Evolutionary conservation across 2,113 vertebrate species (phyloP), one percentile per base, ranked within the genome.

Genomic region (Eulacestoma nigropectus): DNA sequence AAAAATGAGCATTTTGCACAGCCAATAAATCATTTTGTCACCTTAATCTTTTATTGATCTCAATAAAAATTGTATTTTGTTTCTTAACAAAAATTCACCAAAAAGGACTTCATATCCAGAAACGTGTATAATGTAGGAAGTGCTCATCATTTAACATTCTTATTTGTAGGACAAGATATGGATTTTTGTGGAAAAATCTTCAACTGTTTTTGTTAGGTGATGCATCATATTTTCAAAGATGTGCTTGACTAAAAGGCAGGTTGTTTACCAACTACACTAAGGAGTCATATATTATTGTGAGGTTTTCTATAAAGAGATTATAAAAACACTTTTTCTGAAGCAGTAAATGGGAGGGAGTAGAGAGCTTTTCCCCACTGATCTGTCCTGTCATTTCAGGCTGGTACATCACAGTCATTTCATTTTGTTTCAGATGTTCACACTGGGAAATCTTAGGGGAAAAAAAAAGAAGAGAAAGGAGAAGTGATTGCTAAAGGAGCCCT

Each of bases 11-110:
- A 84, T 97, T 89, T 95, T 79, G 67, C 91, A 59, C 46, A 95
- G 95, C 95, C 39, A 5, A 98, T 98, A 98, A 98, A 98, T 98
- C 98, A 98, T 89, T 97, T 97, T 98, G 98, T 98, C 98, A 98
- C 97, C 97, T 98, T 98, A 98, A 98, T 98, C 98, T 98, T 98
- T 97, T 98, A 98, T 98, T 97, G 98, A 98, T 98, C 96, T 98
- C 98, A 97, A 98, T 98, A 98, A 98, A 98, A 98, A 97, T 97
- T 96, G 97, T 97, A 97, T 97, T 98, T 98, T 97, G 95, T 97
- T 98, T 97, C 95, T 96, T 97, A 98, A 97, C 97, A 97, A 98
- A 98, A 98, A 97, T 98, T 96, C 96, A 96, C 97, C 93, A 74
- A 96, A 94, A 97, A 98, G 95, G 95, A 97, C 97, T 97, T 87